These are phyloP conservation scores for Cheilosia grossa DNA, from an alignment of 2,888 invertebrate species.

Conservation along the genomic window DNA sequence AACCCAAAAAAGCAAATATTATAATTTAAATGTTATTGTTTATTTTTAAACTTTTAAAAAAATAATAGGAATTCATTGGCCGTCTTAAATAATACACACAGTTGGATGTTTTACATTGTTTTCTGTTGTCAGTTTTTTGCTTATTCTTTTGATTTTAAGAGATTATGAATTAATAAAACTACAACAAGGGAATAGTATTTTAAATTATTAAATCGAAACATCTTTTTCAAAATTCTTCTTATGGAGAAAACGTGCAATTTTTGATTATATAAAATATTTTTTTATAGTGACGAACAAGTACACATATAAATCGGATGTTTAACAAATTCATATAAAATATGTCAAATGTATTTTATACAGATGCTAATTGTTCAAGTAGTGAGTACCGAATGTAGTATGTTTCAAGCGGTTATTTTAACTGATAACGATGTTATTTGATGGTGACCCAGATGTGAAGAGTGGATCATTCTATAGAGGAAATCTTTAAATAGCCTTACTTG, in stretches of 20 bases:
- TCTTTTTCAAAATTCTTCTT: neutral
- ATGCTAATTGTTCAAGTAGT: too few relatives aligned
- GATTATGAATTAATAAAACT: constrained; percentile 47
- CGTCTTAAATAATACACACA: constrained; percentile 76
- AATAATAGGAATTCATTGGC: constrained; percentile 82
- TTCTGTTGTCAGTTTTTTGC: constrained; percentile 15
- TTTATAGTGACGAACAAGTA: too few relatives aligned
- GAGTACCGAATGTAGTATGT: too few relatives aligned
- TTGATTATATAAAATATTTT: neutral
- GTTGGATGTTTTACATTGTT: constrained; percentile 38
- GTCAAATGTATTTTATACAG: too few relatives aligned
- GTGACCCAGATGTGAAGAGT: too few relatives aligned
- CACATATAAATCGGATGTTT: too few relatives aligned
- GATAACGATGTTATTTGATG: too few relatives aligned
- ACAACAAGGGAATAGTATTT: constrained; percentile 38
- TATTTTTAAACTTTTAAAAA: constrained; percentile 70
- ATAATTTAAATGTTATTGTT: constrained; percentile 27
- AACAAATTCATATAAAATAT: too few relatives aligned
- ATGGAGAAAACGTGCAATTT: constrained; percentile 25
- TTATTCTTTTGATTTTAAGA: constrained; percentile 14
- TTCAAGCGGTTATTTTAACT: too few relatives aligned
- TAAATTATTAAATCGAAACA: constrained; percentile 20
- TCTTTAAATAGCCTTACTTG: too few relatives aligned
- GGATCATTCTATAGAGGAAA: too few relatives aligned
- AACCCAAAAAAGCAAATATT: constrained; percentile 13